Evolutionary conservation across 2,888 invertebrate genomes (phyloP).

Genomic region (Selenia dentaria): DNA sequence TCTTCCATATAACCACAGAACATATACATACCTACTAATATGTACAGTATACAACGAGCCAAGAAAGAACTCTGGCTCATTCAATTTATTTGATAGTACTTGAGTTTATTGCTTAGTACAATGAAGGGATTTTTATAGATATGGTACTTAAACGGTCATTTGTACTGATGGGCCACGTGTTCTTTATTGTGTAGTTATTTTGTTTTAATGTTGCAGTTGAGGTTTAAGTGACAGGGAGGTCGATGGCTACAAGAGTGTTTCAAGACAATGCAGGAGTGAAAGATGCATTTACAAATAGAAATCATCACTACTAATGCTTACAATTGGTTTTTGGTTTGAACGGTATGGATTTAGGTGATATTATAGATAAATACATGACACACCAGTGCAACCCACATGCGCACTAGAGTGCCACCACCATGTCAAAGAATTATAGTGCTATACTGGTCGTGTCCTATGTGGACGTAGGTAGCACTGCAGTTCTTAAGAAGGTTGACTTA

Average conservation of each 20-base stretch:
- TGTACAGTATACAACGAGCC: slow-evolving; percentile 1
- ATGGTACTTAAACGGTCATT: slow-evolving; percentile 47
- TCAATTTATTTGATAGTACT: slow-evolving; percentile 26
- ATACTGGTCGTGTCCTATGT: too few relatives aligned
- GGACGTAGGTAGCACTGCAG: too few relatives aligned
- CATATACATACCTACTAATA: neutral
- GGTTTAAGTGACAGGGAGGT: slow-evolving; percentile 23
- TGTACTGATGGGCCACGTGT: slow-evolving; percentile 48
- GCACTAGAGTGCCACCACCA: too few relatives aligned
- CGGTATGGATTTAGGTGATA: too few relatives aligned
- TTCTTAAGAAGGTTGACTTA: too few relatives aligned
- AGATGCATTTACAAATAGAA: too few relatives aligned
- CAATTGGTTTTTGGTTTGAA: too few relatives aligned
- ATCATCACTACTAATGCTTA: too few relatives aligned
- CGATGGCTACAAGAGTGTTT: slow-evolving; percentile 19
- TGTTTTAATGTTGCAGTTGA: slow-evolving; percentile 27
- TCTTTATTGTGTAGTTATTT: slow-evolving; percentile 35
- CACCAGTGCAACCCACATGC: too few relatives aligned
- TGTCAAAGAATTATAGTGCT: too few relatives aligned
- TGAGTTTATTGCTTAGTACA: slow-evolving; percentile 32
- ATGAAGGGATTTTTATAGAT: slow-evolving; percentile 41
- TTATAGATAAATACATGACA: too few relatives aligned
- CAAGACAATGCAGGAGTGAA: too few relatives aligned
- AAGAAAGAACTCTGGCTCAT: slow-evolving; percentile 9
- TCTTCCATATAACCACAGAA: slow-evolving; percentile 7